Base-by-base conservation (phyloP, 1,140 invertebrate species). In the Drosophila baimaii region DNA sequence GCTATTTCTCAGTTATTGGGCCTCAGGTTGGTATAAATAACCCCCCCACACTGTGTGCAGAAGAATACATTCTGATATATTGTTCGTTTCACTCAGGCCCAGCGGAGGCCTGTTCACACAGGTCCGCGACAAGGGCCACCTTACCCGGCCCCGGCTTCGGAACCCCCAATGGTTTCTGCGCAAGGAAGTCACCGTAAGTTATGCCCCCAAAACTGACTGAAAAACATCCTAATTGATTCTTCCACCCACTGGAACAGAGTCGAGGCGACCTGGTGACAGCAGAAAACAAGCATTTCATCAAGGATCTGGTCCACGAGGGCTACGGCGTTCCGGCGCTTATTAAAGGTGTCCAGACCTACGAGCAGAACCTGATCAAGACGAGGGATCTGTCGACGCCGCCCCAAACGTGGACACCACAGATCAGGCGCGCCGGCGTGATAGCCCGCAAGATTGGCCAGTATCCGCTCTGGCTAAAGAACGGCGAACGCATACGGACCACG, bases 371-470 rank as follows among this genome's bases (percentile, higher is more conserved):
- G 21, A 54, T 91, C n/a, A 95, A 94, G 91, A 91, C 93, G 39
- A 85, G 92, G 64, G 93, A 95, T 8, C 9, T 52, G 13, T 21
- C 61, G 0, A 91, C 94, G 44, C 93, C 94, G 70, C 93, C 93
- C 82, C 92, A 93, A 15, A 91, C 95, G 81, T 98, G 97, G 96
- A 93, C 92, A 13, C 92, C 93, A 47, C 89, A 90, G 3, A 94
- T 95, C 7, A 93, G 93, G 68, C 94, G 98, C 86, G 94, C 95
- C 69, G 99, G 99, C 44, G 90, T 99, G 2, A 96, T 99, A 90
- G 98, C 96, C 0, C 94, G 95, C 57, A 99, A 99, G 93, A 96
- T 99, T 90, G 99, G 99, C 33, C 93, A 96, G 56, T 96, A 98
- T 92, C 98, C 98, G 13, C 93, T 99, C 91, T 99, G 98, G 98